phyloP scores from a whole-genome alignment of 30 jellyfish, hydroid and myxozoan species.

The Rhopilema esculentum region DNA sequence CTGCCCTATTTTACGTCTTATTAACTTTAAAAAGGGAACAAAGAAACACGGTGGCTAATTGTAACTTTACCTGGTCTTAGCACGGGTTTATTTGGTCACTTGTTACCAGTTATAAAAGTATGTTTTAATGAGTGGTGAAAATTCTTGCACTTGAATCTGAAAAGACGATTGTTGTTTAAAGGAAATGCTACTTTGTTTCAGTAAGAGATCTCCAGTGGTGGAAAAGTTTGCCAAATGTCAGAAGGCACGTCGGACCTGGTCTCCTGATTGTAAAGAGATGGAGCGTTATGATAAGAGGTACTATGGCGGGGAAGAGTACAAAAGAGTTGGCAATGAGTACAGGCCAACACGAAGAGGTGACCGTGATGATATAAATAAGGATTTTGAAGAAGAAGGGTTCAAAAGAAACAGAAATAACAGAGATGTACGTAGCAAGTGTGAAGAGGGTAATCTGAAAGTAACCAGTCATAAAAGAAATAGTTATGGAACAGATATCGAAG shows the following conservation, averaged over 20 bases:
- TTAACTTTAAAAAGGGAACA: background rate
- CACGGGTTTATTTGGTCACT: no score
- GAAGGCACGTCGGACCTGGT: constrained; percentile 34
- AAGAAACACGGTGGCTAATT: background rate
- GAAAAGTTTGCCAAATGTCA: background rate
- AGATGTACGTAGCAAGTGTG: background rate
- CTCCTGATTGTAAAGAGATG: constrained; percentile 29
- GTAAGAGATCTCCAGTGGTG: constrained; percentile 70
- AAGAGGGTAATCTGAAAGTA: background rate
- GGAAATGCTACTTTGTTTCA: constrained; percentile 53
- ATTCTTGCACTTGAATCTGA: no score
- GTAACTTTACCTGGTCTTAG: background rate
- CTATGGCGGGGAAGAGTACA: constrained; percentile 58
- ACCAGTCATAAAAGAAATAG: background rate
- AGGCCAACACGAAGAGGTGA: constrained; percentile 9
- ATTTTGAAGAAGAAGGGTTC: constrained; percentile 11
- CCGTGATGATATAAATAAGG: background rate
- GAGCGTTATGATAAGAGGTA: constrained; percentile 30
- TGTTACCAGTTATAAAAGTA: no score
- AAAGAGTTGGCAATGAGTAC: constrained; percentile 59
- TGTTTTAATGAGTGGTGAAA: no score
- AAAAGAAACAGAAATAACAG: constrained; percentile 11
- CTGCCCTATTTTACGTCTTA: background rate
- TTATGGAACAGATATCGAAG: constrained; percentile 39
- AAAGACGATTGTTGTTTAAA: background rate